A percentile compares a stretch with the other conserved stretches of the same genome.
These are phyloP conservation scores for Hydractinia symbiolongicarpus DNA, from an alignment of 30 jellyfish, hydroid and myxozoan genomes.

Conservation along the genomic window DNA sequence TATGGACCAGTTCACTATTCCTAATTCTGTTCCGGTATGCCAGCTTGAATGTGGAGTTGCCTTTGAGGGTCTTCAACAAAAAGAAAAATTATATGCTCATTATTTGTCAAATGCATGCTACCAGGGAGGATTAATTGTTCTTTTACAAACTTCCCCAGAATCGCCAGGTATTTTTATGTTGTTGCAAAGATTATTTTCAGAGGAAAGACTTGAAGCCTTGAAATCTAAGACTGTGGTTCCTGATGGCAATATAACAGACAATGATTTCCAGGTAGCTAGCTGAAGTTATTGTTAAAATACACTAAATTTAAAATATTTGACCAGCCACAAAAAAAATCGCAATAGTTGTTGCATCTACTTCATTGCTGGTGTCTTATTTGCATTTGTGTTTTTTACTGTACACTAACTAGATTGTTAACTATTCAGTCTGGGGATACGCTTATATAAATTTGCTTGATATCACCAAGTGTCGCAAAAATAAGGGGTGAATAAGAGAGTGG, in stretches of 20 bases:
- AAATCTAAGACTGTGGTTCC: slow-evolving; percentile 36
- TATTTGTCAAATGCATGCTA: slow-evolving; percentile 66
- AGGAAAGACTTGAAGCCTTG: slow-evolving; percentile 45
- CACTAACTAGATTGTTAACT: no score
- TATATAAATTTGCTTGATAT: no score
- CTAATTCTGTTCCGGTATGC: slow-evolving; percentile 49
- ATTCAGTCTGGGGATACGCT: no score
- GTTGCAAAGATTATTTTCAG: slow-evolving; percentile 58
- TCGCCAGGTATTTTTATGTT: slow-evolving; percentile 65
- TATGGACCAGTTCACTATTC: slow-evolving; percentile 44
- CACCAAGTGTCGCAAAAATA: no score
- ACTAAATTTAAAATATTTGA: neutral
- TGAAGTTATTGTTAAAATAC: neutral
- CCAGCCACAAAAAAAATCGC: no score
- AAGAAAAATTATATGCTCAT: slow-evolving; percentile 68
- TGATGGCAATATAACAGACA: slow-evolving; percentile 62
- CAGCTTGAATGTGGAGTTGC: slow-evolving; percentile 60
- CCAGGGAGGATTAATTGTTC: slow-evolving; percentile 71
- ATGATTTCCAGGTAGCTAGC: slow-evolving; percentile 55
- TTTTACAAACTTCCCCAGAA: slow-evolving; percentile 76
- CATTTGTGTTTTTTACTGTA: no score
- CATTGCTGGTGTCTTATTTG: no score
- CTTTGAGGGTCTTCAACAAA: slow-evolving; percentile 42
- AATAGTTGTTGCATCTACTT: no score
- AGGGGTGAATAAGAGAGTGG: no score